phyloP scores from a whole-genome alignment of 2,113 vertebrate genomes.

The Pseudorectes ferrugineus region DNA sequence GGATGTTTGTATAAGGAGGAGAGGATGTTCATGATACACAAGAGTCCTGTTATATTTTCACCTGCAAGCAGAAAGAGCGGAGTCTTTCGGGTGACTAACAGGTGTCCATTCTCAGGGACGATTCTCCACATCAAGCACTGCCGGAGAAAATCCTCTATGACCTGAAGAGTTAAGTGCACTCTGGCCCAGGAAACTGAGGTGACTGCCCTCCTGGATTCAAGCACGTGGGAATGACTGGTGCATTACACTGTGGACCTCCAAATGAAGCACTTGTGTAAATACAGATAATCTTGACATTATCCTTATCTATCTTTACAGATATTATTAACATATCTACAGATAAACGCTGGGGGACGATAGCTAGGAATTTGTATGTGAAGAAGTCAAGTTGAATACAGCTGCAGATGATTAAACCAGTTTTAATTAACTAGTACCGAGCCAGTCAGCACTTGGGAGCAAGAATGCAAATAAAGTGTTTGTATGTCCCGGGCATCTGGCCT shows the following conservation, averaged over 20 bases:
- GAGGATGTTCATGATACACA: not conserved
- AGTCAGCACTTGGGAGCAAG: not conserved
- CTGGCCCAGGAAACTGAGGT: not conserved
- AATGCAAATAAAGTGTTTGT: not conserved
- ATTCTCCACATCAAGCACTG: not conserved
- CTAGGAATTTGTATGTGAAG: not conserved
- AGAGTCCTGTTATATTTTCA: not conserved
- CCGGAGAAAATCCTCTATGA: not conserved
- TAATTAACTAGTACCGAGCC: not conserved
- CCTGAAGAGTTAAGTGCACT: not conserved
- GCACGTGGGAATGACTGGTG: not conserved
- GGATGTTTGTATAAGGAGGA: not conserved
- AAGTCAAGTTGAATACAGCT: not conserved
- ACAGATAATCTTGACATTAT: not conserved
- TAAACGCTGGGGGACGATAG: constrained; percentile 1
- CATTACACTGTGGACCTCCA: not conserved
- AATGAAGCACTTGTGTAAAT: not conserved
- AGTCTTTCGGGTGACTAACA: not conserved
- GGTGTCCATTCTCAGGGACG: not conserved
- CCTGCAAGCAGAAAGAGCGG: not conserved
- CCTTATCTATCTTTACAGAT: not conserved
- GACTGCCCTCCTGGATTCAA: not conserved
- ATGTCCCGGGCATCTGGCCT: not conserved
- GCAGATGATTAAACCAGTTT: not conserved
- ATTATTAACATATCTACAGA: not conserved